Evolutionary conservation across 2,113 vertebrate species (phyloP).

Genomic region (Hoplias malabaricus): DNA sequence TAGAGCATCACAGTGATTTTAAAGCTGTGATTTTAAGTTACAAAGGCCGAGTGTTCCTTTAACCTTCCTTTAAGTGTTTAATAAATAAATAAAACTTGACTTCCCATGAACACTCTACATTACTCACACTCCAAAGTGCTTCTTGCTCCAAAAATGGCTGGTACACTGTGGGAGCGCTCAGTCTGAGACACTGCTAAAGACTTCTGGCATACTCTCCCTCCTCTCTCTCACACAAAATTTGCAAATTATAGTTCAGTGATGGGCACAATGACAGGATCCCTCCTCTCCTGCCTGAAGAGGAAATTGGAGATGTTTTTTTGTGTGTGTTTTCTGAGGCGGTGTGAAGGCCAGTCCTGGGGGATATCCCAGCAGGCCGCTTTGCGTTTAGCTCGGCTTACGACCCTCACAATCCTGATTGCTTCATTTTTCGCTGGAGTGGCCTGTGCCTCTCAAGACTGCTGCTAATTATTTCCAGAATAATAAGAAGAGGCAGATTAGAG

Average conservation of each 20-base stretch:
- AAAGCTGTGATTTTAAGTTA: no score
- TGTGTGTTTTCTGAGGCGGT: slow-evolving; percentile 11
- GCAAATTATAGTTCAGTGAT: background rate
- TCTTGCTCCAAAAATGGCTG: no score
- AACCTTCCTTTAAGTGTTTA: no score
- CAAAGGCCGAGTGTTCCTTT: no score
- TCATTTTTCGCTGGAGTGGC: slow-evolving; percentile 10
- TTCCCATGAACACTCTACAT: no score
- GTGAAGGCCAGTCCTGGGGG: slow-evolving; percentile 33
- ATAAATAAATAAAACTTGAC: no score
- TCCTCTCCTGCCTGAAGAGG: background rate
- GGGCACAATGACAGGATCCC: background rate
- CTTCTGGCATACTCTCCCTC: background rate
- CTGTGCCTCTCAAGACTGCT: slow-evolving; percentile 38
- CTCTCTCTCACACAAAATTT: background rate
- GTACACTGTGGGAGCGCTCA: no score
- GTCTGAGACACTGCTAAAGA: background rate
- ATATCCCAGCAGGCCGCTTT: background rate
- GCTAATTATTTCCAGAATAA: slow-evolving; percentile 58
- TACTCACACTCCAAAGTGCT: no score
- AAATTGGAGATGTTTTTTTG: slow-evolving; percentile 4
- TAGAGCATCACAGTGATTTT: no score
- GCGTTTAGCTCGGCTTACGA: slow-evolving; percentile 37
- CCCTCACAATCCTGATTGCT: slow-evolving; percentile 26
- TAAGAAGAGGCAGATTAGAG: slow-evolving; percentile 52